These are phyloP conservation scores for Acomys russatus DNA, from an alignment of 2,797 vertebrate genomes.

Conservation along the genomic window DNA sequence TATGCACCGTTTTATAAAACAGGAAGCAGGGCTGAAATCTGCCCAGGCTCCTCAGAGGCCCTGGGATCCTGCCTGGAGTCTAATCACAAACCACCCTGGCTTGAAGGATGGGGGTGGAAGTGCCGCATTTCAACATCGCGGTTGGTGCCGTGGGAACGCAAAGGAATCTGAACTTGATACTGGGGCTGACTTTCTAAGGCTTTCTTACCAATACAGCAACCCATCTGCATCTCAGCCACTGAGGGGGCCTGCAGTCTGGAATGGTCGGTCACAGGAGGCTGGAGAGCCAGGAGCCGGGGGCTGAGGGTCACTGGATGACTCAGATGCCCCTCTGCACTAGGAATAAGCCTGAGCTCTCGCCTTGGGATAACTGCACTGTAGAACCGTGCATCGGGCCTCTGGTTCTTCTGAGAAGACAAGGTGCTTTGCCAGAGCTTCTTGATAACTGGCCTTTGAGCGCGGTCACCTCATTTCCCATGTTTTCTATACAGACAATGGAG, in stretches of 20 bases:
- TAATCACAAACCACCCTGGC: not conserved
- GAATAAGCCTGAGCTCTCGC: not conserved
- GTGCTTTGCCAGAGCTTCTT: not conserved
- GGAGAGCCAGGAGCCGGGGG: not conserved
- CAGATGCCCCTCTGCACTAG: not conserved
- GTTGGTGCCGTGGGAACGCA: not conserved
- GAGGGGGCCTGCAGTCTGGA: conserved; percentile 19
- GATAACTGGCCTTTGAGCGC: not conserved
- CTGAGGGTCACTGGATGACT: not conserved
- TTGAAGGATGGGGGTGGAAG: not conserved
- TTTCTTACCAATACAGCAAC: not conserved
- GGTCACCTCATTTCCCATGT: not conserved
- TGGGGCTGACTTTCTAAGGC: not conserved
- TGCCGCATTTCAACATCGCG: not conserved
- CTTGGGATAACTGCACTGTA: not conserved
- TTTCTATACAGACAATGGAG: not conserved
- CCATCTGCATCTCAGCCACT: not conserved
- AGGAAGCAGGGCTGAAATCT: not conserved
- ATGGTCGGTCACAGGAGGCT: not conserved
- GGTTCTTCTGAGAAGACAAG: not conserved
- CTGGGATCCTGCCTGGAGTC: not conserved
- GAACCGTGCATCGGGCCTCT: not conserved
- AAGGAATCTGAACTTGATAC: conserved; percentile 12
- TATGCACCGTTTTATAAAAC: not conserved
- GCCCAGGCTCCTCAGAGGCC: not conserved